These are phyloP conservation scores for Limnothrissa miodon DNA, from an alignment of 2,113 vertebrate genomes.

Conservation along the genomic window DNA sequence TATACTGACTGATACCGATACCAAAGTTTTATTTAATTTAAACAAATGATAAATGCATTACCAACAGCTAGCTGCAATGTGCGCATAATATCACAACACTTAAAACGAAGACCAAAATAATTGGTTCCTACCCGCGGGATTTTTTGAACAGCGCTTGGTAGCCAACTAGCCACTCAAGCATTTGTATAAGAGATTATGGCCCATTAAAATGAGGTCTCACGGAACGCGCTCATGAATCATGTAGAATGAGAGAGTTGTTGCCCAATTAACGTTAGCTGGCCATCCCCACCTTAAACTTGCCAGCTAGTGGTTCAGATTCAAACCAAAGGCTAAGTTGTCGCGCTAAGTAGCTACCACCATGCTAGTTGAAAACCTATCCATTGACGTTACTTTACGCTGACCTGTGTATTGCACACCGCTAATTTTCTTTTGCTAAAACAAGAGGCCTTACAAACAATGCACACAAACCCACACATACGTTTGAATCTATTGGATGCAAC, in stretches of 20 bases:
- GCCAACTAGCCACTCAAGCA: neutral
- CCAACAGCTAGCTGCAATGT: neutral
- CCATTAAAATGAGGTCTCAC: neutral
- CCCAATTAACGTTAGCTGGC: neutral
- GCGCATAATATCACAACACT: neutral
- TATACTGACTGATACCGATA: neutral
- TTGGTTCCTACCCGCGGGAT: slow-evolving; percentile 2
- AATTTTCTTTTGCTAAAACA: neutral
- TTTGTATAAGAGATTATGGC: neutral
- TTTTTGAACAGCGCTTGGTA: neutral
- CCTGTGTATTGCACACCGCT: neutral
- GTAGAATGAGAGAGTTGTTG: neutral
- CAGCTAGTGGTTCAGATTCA: neutral
- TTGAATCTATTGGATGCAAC: neutral
- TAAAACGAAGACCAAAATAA: neutral
- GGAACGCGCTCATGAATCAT: too few species aligned
- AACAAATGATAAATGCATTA: neutral
- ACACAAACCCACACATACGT: neutral
- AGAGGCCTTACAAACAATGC: neutral
- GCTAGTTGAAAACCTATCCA: neutral
- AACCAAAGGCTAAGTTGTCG: neutral
- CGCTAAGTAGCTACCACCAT: neutral
- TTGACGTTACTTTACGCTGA: neutral
- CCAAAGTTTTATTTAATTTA: too few species aligned
- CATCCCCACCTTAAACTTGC: neutral